Evolutionary conservation across 2,888 invertebrate species (phyloP), one percentile per base, ranked within the genome.

Genomic region (Leptinotarsa peninsularis): DNA sequence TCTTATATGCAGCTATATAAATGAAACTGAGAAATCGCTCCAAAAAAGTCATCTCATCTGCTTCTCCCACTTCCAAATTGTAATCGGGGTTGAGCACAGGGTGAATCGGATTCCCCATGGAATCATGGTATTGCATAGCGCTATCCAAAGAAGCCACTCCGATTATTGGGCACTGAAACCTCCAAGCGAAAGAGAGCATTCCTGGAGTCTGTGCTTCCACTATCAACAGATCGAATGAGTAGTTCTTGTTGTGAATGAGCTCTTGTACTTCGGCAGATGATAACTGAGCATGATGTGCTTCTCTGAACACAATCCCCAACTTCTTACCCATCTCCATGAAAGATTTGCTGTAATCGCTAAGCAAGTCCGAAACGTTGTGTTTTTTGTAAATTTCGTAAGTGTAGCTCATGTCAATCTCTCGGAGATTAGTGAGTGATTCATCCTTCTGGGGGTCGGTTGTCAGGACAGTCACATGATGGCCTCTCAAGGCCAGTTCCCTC

Each of bases 401-500:
- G 58, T 83, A 82, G 67, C 85, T 82, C 0, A 88, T 70, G 78
- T 89, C 87, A 63, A 90, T 87, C 80, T 90, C 87, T 3, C 83
- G 87, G 13, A 90, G 82, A 77, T 88, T 89, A 1, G 82, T 78
- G 1, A 88, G 81, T 1, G 83, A 78, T 14, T 81, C 66, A 63
- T 89, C 87, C 33, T 88, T 87, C 1, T 88, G 80, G 0, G 90
- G 90, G 81, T 85, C 80, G 1, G 86, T 82, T 1, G 91, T 90
- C 58, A 90, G 69, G 0, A 90, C 83, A 0, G 89, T 88, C 0
- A 91, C 75, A 67, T 90, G 83, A 76, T 91, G 91, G 4, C 91
- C 91, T 75, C 88, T 85, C 56, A 84, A 80, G 0, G 88, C 87
- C 21, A 91, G 80, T 67, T 89, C 89, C 21, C 86, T 82, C 82